A percentile compares a stretch with the other conserved stretches of the same genome.
These are phyloP conservation scores for Archilochus colubris DNA, from an alignment of 2,113 vertebrate genomes.

Conservation along the genomic window DNA sequence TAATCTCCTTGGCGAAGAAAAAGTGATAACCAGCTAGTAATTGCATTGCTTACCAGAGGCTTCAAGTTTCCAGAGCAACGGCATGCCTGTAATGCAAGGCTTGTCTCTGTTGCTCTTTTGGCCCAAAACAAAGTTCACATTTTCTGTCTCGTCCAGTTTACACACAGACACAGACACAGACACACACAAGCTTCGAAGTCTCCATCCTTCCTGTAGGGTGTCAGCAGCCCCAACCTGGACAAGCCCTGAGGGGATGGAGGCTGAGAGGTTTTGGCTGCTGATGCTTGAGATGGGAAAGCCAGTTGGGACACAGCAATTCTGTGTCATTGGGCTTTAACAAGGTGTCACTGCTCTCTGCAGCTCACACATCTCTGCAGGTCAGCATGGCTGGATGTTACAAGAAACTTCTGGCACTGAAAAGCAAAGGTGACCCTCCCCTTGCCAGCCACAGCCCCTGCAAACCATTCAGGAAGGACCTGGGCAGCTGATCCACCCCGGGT, in stretches of 20 bases:
- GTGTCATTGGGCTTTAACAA: accelerated
- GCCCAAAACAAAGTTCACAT: slow-evolving; percentile 31
- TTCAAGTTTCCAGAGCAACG: slow-evolving; percentile 56
- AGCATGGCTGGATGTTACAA: not conserved
- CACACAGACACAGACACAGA: not conserved
- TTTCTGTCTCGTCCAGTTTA: not conserved
- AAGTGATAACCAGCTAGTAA: slow-evolving; percentile 51
- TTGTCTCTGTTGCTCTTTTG: slow-evolving; percentile 36
- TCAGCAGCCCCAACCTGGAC: not conserved
- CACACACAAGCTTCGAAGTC: not conserved
- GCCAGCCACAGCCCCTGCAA: not conserved
- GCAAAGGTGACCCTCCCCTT: not conserved
- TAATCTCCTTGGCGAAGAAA: slow-evolving; percentile 20
- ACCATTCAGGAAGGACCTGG: not conserved
- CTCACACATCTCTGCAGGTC: not conserved
- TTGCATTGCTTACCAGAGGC: slow-evolving; percentile 27
- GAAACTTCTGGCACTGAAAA: not conserved
- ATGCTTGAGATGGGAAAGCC: not conserved
- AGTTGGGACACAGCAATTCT: accelerated
- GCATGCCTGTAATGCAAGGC: not conserved
- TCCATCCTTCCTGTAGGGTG: not conserved
- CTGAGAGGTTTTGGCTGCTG: accelerated
- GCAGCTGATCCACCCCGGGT: not conserved
- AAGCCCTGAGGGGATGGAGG: not conserved
- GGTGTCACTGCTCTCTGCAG: not conserved